phyloP scores from a whole-genome alignment of 2,888 invertebrate genomes.

The Lasioglossum vierecki region DNA sequence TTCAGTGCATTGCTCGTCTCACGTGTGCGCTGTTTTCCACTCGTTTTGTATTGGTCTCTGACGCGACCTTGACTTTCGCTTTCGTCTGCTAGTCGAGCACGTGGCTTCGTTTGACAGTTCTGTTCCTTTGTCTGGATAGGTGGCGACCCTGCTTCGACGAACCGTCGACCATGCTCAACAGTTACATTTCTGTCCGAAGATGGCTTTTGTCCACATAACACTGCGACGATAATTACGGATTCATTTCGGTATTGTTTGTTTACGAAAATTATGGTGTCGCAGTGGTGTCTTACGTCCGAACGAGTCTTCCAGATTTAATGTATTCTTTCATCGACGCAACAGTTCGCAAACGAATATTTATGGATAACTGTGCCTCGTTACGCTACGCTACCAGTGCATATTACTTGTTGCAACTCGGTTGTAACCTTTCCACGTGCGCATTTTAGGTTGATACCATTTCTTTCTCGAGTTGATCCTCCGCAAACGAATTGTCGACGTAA shows the following conservation, averaged over 20 bases:
- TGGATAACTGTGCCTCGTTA: conserved; percentile 40
- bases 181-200: conserved; percentile 60
- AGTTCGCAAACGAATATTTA: conserved; percentile 19
- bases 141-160: conserved; percentile 39
- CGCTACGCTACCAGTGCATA: conserved; percentile 7
- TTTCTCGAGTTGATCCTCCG: conserved; percentile 3
- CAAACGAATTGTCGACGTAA: conserved; percentile 47
- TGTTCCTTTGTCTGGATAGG: conserved; percentile 34
- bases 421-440: conserved; percentile 67
- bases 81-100: conserved; percentile 72
- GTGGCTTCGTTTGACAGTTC: conserved; percentile 74
- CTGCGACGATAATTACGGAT: conserved; percentile 53
- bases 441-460: conserved; percentile 35
- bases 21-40: background rate
- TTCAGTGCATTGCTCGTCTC: background rate
- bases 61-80: conserved; percentile 57
- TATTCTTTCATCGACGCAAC: background rate
- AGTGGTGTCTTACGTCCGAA: background rate
- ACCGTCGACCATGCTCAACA: conserved; percentile 32
- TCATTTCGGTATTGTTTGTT: conserved; percentile 51
- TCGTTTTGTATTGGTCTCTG: background rate
- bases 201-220: conserved; percentile 48
- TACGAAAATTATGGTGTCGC: conserved; percentile 21
- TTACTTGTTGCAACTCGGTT: conserved; percentile 50
- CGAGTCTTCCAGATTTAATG: background rate